Conservation (phyloP, 2,797 vertebrate species). For the Propithecus perrieri region DNA sequence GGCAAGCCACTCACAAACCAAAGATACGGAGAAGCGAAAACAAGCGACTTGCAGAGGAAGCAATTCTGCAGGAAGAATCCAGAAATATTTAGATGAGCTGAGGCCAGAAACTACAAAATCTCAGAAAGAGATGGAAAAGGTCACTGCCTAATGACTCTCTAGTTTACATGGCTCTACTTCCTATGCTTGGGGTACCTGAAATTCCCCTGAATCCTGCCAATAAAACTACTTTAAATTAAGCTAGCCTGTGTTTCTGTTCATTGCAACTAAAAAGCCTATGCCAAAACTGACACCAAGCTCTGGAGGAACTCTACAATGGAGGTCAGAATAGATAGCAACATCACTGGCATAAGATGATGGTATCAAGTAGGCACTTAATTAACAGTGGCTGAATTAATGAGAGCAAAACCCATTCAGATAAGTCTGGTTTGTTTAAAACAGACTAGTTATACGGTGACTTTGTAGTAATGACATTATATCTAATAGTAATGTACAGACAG, state of each 20-base stretch:
- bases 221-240: not conserved
- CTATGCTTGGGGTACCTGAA: not conserved
- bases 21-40: not conserved
- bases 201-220: not conserved
- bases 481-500: not conserved
- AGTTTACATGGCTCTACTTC: not conserved
- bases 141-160: not conserved
- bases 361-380: not conserved
- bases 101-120: not conserved
- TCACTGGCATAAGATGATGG: not conserved
- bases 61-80: not conserved
- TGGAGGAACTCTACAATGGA: not conserved
- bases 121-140: not conserved
- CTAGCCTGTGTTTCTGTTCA: not conserved
- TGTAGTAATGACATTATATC: not conserved
- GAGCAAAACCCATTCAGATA: not conserved
- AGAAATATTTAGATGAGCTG: not conserved
- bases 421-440: not conserved
- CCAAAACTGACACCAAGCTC: not conserved
- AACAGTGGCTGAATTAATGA: not conserved
- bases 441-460: not conserved
- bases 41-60: not conserved
- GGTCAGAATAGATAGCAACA: not conserved
- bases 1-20: not conserved
- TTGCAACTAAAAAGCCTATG: not conserved